Evolutionary conservation across 2,113 vertebrate species (phyloP), one percentile per base, ranked within the genome.

Genomic region (Corynorhinus townsendii): DNA sequence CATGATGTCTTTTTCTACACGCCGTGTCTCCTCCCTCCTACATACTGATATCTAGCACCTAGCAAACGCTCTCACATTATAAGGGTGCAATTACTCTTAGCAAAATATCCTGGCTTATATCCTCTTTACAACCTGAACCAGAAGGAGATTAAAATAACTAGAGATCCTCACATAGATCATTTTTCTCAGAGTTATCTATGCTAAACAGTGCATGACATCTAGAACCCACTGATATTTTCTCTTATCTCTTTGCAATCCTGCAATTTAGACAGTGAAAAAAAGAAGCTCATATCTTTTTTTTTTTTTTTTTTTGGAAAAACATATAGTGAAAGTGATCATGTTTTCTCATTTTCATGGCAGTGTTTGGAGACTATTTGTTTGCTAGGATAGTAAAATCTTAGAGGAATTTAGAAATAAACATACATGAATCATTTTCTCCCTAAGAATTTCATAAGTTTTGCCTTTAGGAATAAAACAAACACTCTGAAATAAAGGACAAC

Each of bases 391-490:
- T 69, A 80, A 93, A 93, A 71, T 81, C 45, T 92, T 94, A 73
- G 26, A 72, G 28, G 19, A 81, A 40, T 88, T 93, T 80, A 77
- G 10, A 10, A 93, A 86, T 68, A 71, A 33, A 71, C 69, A 90
- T 38, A 64, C 30, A 81, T 62, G 40, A 80, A 83, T 38, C 7
- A 91, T 86, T 91, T 95, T 93, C 9, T 86, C 24, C 72, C 26
- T 94, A 92, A 64, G 30, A 93, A 75, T 93, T 95, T 93, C 3
- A 56, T 86, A 71, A 89, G 11, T 80, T 85, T 90, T 94, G 30
- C 33, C 5, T 88, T 82, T 49, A 54, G 59, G 69, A 80, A 84
- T 89, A 81, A 91, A 88, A 79, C 16, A 82, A 73, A 71, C 40
- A 49, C 8, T 69, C 33, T 92, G 26, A 93, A 95, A 92, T 86